These are phyloP conservation scores for Argyrosomus japonicus DNA, from an alignment of 2,113 vertebrate species.

Conservation along the genomic window DNA sequence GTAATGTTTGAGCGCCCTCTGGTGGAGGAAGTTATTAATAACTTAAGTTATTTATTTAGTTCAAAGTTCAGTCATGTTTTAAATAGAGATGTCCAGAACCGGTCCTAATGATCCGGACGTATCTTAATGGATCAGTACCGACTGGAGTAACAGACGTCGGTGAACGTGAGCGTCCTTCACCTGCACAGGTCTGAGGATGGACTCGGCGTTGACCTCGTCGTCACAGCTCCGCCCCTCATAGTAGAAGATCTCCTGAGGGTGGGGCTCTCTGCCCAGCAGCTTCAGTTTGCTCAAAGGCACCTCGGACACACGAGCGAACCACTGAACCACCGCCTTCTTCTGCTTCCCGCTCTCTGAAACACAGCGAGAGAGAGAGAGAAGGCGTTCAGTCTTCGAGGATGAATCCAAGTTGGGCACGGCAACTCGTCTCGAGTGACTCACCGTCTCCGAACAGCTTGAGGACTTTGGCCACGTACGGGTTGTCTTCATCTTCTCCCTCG, in stretches of 20 bases:
- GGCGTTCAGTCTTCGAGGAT: not conserved
- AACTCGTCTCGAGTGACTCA: slow-evolving; percentile 68
- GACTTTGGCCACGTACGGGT: slow-evolving; percentile 90
- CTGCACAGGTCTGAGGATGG: slow-evolving; percentile 86
- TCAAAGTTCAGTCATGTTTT: no score
- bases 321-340: slow-evolving; percentile 90
- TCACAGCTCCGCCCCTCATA: slow-evolving; percentile 85
- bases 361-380: not conserved
- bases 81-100: no score
- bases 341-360: slow-evolving; percentile 75
- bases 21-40: no score
- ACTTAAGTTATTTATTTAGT: no score
- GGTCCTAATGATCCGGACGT: no score
- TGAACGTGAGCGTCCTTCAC: slow-evolving; percentile 68
- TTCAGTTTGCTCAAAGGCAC: slow-evolving; percentile 84
- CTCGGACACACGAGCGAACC: slow-evolving; percentile 89
- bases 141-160: no score
- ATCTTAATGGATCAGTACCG: no score
- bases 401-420: no score
- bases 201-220: slow-evolving; percentile 85
- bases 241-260: slow-evolving; percentile 90
- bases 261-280: slow-evolving; percentile 85
- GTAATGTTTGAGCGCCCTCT: no score
- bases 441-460: slow-evolving; percentile 89
- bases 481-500: slow-evolving; percentile 86